Conservation (phyloP, 2,888 invertebrate species). For the Brachypterus glaber region DNA sequence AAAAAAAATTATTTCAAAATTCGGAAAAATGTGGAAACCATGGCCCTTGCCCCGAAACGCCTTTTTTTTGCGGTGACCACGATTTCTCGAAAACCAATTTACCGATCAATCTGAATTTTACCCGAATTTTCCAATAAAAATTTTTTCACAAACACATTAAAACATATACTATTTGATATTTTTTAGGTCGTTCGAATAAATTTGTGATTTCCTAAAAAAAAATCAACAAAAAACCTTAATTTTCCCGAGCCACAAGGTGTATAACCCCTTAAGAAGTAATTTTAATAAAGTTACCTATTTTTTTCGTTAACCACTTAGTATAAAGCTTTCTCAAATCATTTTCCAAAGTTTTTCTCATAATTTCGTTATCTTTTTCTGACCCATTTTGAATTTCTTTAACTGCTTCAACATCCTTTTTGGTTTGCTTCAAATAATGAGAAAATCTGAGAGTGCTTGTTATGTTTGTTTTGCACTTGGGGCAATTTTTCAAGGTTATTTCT, state of each 20-base stretch:
- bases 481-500: conserved; percentile 19
- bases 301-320: not conserved
- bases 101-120: too few relatives aligned
- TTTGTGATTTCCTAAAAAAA: too few relatives aligned
- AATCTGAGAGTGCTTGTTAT: conserved; percentile 27
- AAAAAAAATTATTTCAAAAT: too few relatives aligned
- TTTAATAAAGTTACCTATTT: not conserved
- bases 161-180: not conserved
- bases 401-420: conserved; percentile 20
- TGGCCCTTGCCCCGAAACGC: too few relatives aligned
- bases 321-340: not conserved
- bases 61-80: too few relatives aligned
- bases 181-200: not conserved
- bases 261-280: too few relatives aligned
- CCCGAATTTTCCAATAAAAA: too few relatives aligned
- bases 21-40: too few relatives aligned
- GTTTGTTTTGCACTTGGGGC: conserved; percentile 26
- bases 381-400: conserved; percentile 14
- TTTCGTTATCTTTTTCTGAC: not conserved
- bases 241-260: too few relatives aligned
- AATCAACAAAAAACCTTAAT: too few relatives aligned
- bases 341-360: not conserved
- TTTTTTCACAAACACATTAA: too few relatives aligned
- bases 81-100: too few relatives aligned
- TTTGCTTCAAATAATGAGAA: conserved; percentile 24